A percentile compares a stretch with the other conserved stretches of the same genome.
Evolutionary conservation across 2,888 invertebrate species (phyloP).

Genomic region (Drosophila monieri): DNA sequence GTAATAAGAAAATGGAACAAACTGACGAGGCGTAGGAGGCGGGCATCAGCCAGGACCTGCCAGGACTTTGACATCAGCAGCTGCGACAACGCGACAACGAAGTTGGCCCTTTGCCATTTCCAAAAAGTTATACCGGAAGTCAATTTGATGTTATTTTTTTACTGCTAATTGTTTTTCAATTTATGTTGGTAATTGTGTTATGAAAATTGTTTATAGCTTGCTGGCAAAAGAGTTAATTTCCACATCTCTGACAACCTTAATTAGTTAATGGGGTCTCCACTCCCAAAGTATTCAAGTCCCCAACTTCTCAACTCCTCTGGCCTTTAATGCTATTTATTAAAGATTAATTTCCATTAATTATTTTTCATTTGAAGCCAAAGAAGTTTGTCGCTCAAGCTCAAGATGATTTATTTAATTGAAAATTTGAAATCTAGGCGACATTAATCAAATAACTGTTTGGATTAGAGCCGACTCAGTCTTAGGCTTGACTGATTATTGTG

Average conservation of each 20-base stretch:
- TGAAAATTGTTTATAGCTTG: slow-evolving; percentile 18
- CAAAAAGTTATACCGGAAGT: slow-evolving; percentile 25
- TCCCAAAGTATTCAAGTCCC: slow-evolving; percentile 1
- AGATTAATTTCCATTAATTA: slow-evolving; percentile 46
- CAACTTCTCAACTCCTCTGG: slow-evolving; percentile 2
- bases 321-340: slow-evolving; percentile 33
- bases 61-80: slow-evolving; percentile 33
- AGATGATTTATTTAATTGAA: slow-evolving; percentile 58
- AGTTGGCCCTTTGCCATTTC: slow-evolving; percentile 16
- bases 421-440: slow-evolving; percentile 38
- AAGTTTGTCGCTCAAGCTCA: slow-evolving; percentile 23
- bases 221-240: slow-evolving; percentile 29
- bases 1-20: slow-evolving; percentile 31
- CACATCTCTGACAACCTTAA: slow-evolving; percentile 30
- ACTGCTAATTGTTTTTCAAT: slow-evolving; percentile 71
- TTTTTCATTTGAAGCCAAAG: slow-evolving; percentile 10
- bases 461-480: slow-evolving; percentile 8
- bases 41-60: slow-evolving; percentile 8
- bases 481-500: slow-evolving; percentile 19
- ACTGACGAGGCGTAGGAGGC: slow-evolving; percentile 5
- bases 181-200: slow-evolving; percentile 55
- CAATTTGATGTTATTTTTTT: slow-evolving; percentile 43
- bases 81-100: slow-evolving; percentile 30
- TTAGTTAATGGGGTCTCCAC: slow-evolving; percentile 27
- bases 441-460: slow-evolving; percentile 59